Evolutionary conservation across 2,888 invertebrate species (phyloP).

Genomic region (Nomada ruficornis): DNA sequence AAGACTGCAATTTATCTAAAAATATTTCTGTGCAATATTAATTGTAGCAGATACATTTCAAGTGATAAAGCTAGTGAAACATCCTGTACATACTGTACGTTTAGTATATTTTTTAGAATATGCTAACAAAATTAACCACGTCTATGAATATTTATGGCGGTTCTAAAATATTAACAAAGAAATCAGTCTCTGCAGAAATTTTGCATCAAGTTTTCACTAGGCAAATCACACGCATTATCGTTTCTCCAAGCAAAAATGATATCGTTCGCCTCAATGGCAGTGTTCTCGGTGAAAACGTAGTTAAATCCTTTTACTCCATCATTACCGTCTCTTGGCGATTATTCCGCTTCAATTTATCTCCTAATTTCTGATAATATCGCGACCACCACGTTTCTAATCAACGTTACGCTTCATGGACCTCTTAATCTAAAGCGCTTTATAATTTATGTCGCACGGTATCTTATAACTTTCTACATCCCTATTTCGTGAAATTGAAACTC

Average conservation of each 20-base stretch:
- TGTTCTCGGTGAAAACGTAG: not conserved
- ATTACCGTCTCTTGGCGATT: not conserved
- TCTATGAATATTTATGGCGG: too few species aligned
- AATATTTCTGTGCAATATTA: too few species aligned
- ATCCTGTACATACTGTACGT: too few species aligned
- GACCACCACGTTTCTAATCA: not conserved
- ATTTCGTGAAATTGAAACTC: constrained; percentile 6
- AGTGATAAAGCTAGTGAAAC: too few species aligned
- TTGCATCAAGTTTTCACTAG: too few species aligned
- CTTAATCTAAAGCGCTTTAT: not conserved
- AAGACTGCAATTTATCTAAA: too few species aligned
- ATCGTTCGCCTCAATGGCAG: not conserved
- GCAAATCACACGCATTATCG: not conserved
- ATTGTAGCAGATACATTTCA: too few species aligned
- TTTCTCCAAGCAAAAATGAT: not conserved
- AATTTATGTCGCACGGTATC: not conserved
- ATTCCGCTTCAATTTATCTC: not conserved
- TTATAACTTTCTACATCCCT: constrained; percentile 35
- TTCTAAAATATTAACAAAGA: too few species aligned
- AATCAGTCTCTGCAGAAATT: too few species aligned
- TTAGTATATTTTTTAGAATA: too few species aligned
- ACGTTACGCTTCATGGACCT: not conserved
- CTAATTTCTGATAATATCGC: constrained; percentile 21
- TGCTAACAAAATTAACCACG: too few species aligned
- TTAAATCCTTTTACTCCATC: not conserved